Evolutionary conservation across 2,888 invertebrate genomes (phyloP).

Genomic region (Venustoraphidia nigricollis): DNA sequence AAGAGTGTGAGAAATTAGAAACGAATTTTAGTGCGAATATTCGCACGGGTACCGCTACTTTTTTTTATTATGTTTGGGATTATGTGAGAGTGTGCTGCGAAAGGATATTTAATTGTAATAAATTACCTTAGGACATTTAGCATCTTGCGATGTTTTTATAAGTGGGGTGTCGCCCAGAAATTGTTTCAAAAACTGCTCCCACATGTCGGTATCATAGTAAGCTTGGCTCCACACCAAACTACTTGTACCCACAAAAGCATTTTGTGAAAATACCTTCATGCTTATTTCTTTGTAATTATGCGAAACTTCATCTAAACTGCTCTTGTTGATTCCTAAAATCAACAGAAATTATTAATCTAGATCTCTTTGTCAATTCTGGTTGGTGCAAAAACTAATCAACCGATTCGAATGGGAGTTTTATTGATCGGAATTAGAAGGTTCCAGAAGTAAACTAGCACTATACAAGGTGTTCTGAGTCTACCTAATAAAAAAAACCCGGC

Average conservation of each 20-base stretch:
- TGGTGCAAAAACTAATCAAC: background rate
- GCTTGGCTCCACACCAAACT: slow-evolving; percentile 72
- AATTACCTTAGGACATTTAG: slow-evolving; percentile 37
- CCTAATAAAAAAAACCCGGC: too few relatives aligned
- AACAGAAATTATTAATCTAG: slow-evolving; percentile 5
- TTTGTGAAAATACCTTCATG: slow-evolving; percentile 49
- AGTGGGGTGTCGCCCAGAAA: slow-evolving; percentile 44
- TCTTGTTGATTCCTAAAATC: slow-evolving; percentile 34
- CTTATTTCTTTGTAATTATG: slow-evolving; percentile 42
- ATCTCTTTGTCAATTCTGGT: background rate
- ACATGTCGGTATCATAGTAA: slow-evolving; percentile 73
- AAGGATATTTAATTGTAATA: background rate
- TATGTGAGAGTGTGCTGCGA: background rate
- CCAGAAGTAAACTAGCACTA: background rate
- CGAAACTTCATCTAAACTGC: slow-evolving; percentile 42
- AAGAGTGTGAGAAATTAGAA: too few relatives aligned
- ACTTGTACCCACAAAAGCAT: slow-evolving; percentile 50
- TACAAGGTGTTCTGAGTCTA: too few relatives aligned
- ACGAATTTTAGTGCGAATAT: too few relatives aligned
- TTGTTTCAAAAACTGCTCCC: slow-evolving; percentile 61
- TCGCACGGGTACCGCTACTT: too few relatives aligned
- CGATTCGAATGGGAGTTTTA: background rate
- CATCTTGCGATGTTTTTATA: slow-evolving; percentile 38
- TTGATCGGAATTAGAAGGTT: too few relatives aligned
- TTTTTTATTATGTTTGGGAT: too few relatives aligned